Evolutionary conservation across 2,888 invertebrate genomes (phyloP).

Genomic region (Ichneumoninae sp.): DNA sequence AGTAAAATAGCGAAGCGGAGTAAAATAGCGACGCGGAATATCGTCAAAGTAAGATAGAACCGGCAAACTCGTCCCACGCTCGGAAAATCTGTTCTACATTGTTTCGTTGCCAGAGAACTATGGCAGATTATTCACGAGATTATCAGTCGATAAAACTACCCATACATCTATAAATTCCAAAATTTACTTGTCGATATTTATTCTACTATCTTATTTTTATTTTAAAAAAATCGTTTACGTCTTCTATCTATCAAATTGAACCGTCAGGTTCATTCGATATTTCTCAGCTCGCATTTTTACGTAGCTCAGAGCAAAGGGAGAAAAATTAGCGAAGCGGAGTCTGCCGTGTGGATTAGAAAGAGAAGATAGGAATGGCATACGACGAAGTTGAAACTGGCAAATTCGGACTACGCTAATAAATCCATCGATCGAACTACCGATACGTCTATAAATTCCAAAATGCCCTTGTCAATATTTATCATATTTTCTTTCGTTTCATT

Average conservation of each 20-base stretch:
- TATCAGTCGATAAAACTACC: not conserved
- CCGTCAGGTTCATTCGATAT: constrained; percentile 49
- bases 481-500: constrained; percentile 4
- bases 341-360: not conserved
- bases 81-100: too few relatives aligned
- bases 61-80: not conserved
- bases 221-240: not conserved
- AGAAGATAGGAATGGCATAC: constrained; percentile 25
- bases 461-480: not conserved
- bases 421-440: not conserved
- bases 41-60: not conserved
- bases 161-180: not conserved
- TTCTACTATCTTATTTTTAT: too few relatives aligned
- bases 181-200: not conserved
- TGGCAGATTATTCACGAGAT: not conserved
- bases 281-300: constrained; percentile 45
- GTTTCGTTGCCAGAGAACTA: too few relatives aligned
- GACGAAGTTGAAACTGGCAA: constrained; percentile 35
- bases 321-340: not conserved
- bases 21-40: too few relatives aligned
- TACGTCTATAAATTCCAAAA: not conserved
- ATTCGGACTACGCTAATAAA: constrained; percentile 26
- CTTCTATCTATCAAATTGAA: constrained; percentile 28
- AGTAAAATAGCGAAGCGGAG: too few relatives aligned
- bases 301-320: constrained; percentile 47